phyloP scores from a whole-genome alignment of 1,140 invertebrate genomes.

The Ridgeia piscesae region DNA sequence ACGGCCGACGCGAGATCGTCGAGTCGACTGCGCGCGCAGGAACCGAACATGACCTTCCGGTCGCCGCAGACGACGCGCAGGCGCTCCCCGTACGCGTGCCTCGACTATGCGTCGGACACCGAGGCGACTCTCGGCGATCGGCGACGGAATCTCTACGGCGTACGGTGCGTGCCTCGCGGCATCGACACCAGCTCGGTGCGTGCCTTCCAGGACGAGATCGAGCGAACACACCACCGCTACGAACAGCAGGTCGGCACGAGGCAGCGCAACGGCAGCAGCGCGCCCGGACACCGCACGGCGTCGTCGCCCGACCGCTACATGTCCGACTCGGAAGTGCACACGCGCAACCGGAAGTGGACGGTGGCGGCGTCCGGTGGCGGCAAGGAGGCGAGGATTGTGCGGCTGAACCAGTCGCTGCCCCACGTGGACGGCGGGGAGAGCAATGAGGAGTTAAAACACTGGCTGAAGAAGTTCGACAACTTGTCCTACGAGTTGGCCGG shows the following conservation, averaged over 20 bases:
- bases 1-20: background rate
- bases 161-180: background rate
- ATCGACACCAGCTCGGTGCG: background rate
- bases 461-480: slow-evolving; percentile 70
- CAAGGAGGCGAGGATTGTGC: slow-evolving; percentile 42
- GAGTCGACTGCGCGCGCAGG: background rate
- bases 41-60: slow-evolving; percentile 10
- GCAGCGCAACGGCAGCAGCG: background rate
- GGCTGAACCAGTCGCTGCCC: slow-evolving; percentile 43
- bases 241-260: background rate
- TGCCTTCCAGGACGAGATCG: slow-evolving; percentile 26
- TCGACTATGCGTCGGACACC: slow-evolving; percentile 27
- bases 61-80: slow-evolving; percentile 13
- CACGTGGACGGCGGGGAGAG: slow-evolving; percentile 37
- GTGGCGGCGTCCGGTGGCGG: slow-evolving; percentile 29
- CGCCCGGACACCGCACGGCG: slow-evolving; percentile 25
- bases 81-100: background rate
- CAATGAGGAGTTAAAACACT: slow-evolving; percentile 59
- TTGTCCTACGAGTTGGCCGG: slow-evolving; percentile 52
- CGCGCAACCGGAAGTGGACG: slow-evolving; percentile 62
- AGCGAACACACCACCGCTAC: slow-evolving; percentile 17
- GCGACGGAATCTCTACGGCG: background rate
- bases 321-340: slow-evolving; percentile 80
- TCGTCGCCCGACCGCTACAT: slow-evolving; percentile 56
- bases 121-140: slow-evolving; percentile 15